phyloP scores from a whole-genome alignment of 2,113 vertebrate species.

The Pterophyllum scalare region DNA sequence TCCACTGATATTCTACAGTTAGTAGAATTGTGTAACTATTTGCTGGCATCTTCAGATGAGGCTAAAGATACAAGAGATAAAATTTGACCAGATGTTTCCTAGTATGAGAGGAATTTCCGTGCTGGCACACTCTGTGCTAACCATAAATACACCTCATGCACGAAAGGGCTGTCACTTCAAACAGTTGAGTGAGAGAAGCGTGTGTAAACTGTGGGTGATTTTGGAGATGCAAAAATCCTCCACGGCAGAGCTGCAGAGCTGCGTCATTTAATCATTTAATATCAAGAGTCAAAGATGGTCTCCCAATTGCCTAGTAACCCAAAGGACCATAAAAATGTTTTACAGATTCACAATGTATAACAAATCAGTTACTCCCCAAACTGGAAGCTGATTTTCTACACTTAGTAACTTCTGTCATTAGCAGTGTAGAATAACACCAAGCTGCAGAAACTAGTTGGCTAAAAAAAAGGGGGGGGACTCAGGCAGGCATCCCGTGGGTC shows the following conservation, averaged over 20 bases:
- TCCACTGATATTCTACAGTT: constrained; percentile 9
- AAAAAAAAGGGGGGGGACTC: neutral
- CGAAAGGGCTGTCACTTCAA: constrained; percentile 44
- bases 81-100: constrained; percentile 64
- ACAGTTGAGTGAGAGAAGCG: neutral
- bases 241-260: neutral
- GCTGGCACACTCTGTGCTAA: constrained; percentile 45
- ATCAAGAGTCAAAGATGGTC: neutral
- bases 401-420: rapidly evolving
- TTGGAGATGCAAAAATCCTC: neutral
- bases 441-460: rapidly evolving
- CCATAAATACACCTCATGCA: constrained; percentile 63
- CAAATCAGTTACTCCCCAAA: neutral
- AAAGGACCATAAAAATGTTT: neutral
- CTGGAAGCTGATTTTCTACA: neutral
- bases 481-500: no score
- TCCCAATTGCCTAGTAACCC: neutral
- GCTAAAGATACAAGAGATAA: constrained; percentile 57
- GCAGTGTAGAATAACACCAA: neutral
- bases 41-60: constrained; percentile 59
- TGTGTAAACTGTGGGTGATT: neutral
- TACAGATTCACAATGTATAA: no score
- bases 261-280: neutral
- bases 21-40: constrained; percentile 44
- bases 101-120: constrained; percentile 62